Evolutionary conservation across 2,113 vertebrate genomes (phyloP).

Genomic region (Stegastes partitus): DNA sequence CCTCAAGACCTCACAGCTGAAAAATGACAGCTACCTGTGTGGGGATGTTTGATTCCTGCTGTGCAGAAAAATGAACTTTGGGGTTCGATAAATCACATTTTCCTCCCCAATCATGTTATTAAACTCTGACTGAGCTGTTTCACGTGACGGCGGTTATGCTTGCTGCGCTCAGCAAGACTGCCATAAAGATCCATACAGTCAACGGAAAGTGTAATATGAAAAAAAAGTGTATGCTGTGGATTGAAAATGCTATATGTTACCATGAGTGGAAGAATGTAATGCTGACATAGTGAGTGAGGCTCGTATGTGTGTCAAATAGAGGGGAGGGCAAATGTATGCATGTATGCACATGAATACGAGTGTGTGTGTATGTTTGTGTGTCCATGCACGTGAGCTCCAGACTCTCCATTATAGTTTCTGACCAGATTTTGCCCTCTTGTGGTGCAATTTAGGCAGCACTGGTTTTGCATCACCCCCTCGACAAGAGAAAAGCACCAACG

Average conservation of each 20-base stretch:
- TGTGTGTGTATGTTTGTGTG: slow-evolving; percentile 1
- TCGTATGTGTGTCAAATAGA: slow-evolving; percentile 14
- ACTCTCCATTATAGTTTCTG: slow-evolving; percentile 64
- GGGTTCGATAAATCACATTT: slow-evolving; percentile 1
- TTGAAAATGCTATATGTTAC: slow-evolving; percentile 23
- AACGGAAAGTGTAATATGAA: slow-evolving; percentile 13
- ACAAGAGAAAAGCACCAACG: slow-evolving; percentile 30
- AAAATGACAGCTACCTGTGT: slow-evolving; percentile 49
- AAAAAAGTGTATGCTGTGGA: slow-evolving; percentile 23
- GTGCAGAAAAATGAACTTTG: slow-evolving; percentile 4
- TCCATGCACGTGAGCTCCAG: slow-evolving; percentile 22
- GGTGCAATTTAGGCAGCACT: slow-evolving; percentile 67
- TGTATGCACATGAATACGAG: slow-evolving; percentile 18
- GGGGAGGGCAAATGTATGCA: slow-evolving; percentile 15
- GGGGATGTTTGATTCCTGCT: slow-evolving; percentile 14
- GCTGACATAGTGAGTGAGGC: slow-evolving; percentile 11
- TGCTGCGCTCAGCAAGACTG: not conserved
- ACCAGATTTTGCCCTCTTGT: slow-evolving; percentile 86
- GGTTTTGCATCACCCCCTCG: slow-evolving; percentile 5
- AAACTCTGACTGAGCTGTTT: not conserved
- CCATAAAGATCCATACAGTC: slow-evolving; percentile 12
- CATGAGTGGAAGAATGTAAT: not conserved
- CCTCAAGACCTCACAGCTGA: slow-evolving; percentile 37
- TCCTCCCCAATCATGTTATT: not conserved
- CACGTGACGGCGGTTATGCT: not conserved